Conservation (phyloP, 2,888 invertebrate genomes). For the Galerucella calmariensis region DNA sequence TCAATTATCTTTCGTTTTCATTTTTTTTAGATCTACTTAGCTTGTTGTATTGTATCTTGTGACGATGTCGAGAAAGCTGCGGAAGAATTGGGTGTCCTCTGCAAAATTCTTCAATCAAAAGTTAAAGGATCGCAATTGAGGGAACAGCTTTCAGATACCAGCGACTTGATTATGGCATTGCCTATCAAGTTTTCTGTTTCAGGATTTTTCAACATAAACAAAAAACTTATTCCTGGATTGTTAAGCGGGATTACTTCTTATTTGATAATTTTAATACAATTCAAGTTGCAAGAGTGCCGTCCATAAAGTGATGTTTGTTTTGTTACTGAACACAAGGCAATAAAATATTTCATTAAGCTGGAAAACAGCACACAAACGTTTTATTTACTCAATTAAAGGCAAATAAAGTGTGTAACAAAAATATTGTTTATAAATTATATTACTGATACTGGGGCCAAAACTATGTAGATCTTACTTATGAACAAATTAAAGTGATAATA, state of each 20-base stretch:
- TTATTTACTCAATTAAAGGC: no score
- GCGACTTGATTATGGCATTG: constrained; percentile 1
- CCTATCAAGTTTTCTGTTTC: constrained; percentile 16
- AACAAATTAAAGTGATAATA: no score
- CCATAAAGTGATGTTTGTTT: not conserved
- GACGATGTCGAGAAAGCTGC: not conserved
- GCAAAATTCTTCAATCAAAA: constrained; percentile 1
- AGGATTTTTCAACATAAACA: constrained; percentile 13
- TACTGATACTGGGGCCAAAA: no score
- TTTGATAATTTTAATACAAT: constrained; percentile 20
- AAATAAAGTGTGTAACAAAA: no score
- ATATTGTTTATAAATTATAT: no score
- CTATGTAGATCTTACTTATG: no score
- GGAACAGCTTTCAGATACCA: constrained; percentile 1
- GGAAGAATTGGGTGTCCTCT: not conserved
- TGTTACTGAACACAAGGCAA: not conserved
- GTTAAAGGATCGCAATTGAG: not conserved
- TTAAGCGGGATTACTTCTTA: constrained; percentile 9
- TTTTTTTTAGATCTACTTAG: constrained; percentile 6
- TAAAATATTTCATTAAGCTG: no score
- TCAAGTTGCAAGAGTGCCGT: constrained; percentile 1
- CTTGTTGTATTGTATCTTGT: not conserved
- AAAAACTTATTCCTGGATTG: constrained; percentile 2
- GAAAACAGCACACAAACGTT: not conserved
- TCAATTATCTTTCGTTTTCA: not conserved